Base-by-base conservation (phyloP, 2,888 invertebrate genomes). In the Syritta pipiens region DNA sequence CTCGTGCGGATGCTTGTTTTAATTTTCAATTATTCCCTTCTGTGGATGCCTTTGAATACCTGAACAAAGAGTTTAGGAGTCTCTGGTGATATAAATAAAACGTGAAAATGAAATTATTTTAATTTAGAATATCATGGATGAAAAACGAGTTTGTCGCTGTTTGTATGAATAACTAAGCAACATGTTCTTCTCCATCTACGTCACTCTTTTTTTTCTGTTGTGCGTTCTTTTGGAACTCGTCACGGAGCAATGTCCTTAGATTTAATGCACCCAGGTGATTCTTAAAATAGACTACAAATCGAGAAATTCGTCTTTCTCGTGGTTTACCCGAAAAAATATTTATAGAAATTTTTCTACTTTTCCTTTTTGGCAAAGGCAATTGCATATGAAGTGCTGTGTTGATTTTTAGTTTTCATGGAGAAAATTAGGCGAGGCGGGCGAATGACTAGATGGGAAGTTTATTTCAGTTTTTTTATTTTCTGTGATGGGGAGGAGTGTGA, bases 241-340 rank as follows among this genome's bases (percentile, higher is more conserved):
- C 6, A 6, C 40, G 40, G 71, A 48, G 59, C 53, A 71, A 72
- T 71, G 71, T 65, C 71, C 71, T 65, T 72, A 49, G 55, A 77
- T 48, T n/a, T 60, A 55, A 63, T 71, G 40, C 30, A 59, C 59
- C 48, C 77, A 77, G 77, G 71, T 77, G 77, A 53, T 48, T 60
- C 71, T 53, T 65, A 77, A 77, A 77, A 77, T 77, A 77, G 77
- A 19, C 28, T 12, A 24, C 26, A 32, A 17, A 19, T 4, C 46
- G 10, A 14, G 30, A 12, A 28, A 44, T 5, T 22, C 44, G 22
- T 30, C n/a, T 53, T 37, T 37, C 32, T 44, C 28, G 19, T 24
- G 37, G 9, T 40, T 42, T 37, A 65, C 77, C 71, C n/a, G n/a
- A n/a, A n/a, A 71, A 55, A n/a, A 40, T 77, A 59, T 59, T 48